phyloP scores from a whole-genome alignment of 1,140 invertebrate genomes.

The Aphidius gifuensis region DNA sequence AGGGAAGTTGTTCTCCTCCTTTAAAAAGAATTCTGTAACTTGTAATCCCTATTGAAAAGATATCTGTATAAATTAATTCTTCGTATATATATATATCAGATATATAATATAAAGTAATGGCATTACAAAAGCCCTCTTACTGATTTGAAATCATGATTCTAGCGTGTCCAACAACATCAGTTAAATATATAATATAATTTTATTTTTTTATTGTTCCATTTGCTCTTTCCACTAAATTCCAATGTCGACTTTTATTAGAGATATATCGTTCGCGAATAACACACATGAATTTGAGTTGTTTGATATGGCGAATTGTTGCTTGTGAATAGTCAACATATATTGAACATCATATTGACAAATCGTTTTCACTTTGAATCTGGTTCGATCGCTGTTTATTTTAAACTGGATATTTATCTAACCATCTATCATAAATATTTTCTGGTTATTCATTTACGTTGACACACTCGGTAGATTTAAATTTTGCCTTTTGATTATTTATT shows the following conservation, averaged over 20 bases:
- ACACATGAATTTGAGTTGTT: too few species aligned
- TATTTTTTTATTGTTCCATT: not conserved
- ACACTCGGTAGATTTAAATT: not conserved
- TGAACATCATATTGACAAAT: conserved; percentile 13
- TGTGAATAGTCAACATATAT: not conserved
- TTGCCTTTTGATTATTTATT: too few species aligned
- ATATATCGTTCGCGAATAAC: not conserved
- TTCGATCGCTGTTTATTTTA: not conserved
- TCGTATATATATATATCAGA: not conserved
- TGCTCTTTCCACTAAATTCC: conserved; percentile 7
- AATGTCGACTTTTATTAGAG: conserved; percentile 12
- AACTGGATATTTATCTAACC: not conserved
- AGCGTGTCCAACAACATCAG: conserved; percentile 10
- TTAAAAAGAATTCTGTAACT: not conserved
- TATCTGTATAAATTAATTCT: conserved; percentile 22
- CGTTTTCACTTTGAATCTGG: conserved; percentile 11
- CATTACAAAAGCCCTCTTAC: conserved; percentile 8
- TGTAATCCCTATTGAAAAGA: conserved; percentile 23
- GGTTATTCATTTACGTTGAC: conserved; percentile 4
- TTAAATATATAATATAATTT: too few species aligned
- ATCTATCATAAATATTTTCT: too few species aligned
- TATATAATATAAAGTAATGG: not conserved
- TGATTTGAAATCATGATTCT: not conserved
- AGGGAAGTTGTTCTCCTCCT: conserved; percentile 20
- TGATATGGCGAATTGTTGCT: too few species aligned